Base-by-base conservation (phyloP, 2,797 vertebrate species). In the Crocodylus rhombifer region DNA sequence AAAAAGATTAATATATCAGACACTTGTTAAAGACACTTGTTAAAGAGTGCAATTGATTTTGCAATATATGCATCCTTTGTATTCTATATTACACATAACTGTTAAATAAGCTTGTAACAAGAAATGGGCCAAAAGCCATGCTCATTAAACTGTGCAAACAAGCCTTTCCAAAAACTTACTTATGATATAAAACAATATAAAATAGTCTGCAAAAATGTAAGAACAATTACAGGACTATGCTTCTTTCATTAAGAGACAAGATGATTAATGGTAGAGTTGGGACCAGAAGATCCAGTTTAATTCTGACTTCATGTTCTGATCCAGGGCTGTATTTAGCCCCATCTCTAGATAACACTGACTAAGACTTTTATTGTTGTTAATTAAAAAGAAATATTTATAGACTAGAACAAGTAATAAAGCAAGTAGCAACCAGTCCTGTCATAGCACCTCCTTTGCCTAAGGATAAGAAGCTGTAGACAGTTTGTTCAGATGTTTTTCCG, bases 121-220 rank as follows among this genome's bases (percentile, higher is more conserved):
- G 90, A 95, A 95, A 77, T 0, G 95, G 88, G 89, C 93, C 79
- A 84, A 93, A 92, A 89, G 69, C n/a, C 85, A 90, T 93, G 91
- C 87, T 97, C 90, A 86, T 61, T 96, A 94, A 94, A 63, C 93
- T 94, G 93, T 86, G 92, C 60, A 89, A 95, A 96, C 80, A 83
- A 91, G 88, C 74, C 85, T 95, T 97, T 92, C 85, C 91, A 11
- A 42, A 36, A 51, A 51, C 25, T 93, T 93, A 94, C 94, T 89
- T 84, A 89, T 92, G 94, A 92, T 94, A 64, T 88, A 79, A 94
- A 69, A 73, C 81, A 36, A 90, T 89, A 92, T 91, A 89, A 95
- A 92, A 93, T 80, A 92, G 36, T 10, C 60, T 0, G 14, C 33
- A 84, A 90, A 93, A 69, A 81, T 81, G n/a, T 86, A 91, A 94